Base-by-base conservation (phyloP, 2,888 invertebrate species). In the Rotaria socialis region DNA sequence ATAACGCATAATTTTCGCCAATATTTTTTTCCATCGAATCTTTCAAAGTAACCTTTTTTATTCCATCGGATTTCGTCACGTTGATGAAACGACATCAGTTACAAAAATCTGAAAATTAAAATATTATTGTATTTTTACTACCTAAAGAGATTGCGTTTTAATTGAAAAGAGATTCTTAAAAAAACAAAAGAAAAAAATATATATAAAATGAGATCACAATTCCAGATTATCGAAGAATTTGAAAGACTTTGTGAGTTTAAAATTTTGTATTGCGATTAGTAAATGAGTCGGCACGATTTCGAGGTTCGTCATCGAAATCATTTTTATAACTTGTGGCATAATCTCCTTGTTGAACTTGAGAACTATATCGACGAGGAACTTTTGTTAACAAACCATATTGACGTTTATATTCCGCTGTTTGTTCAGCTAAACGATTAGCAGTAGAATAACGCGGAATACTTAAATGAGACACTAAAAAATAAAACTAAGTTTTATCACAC, bases 401-500 rank as follows among this genome's bases (percentile, higher is more conserved):
- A 27, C 56, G 47, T 27, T 84, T 86, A 22, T 80, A 47, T 22
- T 52, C 60, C n/a, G 84, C 84, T 24, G 86, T 43, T 41, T 86
- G 86, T 55, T 86, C 86, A 43, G 67, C 58, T 52, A 84, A 67
- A 52, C 86, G 86, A 52, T 86, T 67, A 1, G 60, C 67, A 41
- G 74, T 41, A 35, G 86, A 86, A 84, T 84, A 84, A 41, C 41
- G 19, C 47, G 86, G 84, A 35, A 86, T 84, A n/a, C 86, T 86
- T 41, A 86, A 43, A 60, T 86, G 86, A 35, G 86, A 84, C 11
- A 86, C 84, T 86, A 56, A 24, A 85, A 80, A 55, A 22, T 11
- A 11, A 86, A 41, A 85, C 8, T 35, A 35, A 35, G 22, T 47
- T 47, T 86, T 19, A 4, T 52, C 3, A 52, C 16, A 52, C 11